Base-by-base conservation (phyloP, 2,888 invertebrate species). In the Sinhomidia bicolor region DNA sequence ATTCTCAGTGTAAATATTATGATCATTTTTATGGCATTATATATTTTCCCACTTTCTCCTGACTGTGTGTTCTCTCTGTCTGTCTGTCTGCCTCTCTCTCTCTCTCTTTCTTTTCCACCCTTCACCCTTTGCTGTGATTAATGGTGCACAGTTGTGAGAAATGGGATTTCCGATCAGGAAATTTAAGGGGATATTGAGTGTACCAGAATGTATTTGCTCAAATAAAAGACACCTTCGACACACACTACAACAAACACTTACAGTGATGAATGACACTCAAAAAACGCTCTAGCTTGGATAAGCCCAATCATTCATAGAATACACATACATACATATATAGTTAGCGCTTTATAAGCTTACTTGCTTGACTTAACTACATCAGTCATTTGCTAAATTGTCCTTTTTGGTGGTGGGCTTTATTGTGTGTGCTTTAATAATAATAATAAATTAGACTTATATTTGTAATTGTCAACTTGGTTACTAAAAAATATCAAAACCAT, bases 91-190 rank as follows among this genome's bases (percentile, higher is more conserved):
- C n/a, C n/a, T 62, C 26, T 47, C 47, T 44, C 71, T 65, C 32
- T 9, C 23, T 51, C 76, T 44, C 44, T 47, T 26, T 71, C 44
- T 41, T 17, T 54, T 23, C 57, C 51, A 68, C 23, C 68, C 71
- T 71, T 68, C 65, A 47, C 29, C 47, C 65, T 51, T 20, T 71
- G 82, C 7, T 23, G 51, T 85, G 85, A 85, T 85, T 85, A 85
- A 85, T 85, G 85, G 79, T 62, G 36, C 60, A 29, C 68, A 79
- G 65, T 85, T 85, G 85, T 85, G 79, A 85, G 68, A 68, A 85
- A 85, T 79, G 79, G 79, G 79, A 85, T 85, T 85, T 85, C 85
- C 85, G 68, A 85, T 85, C 79, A 54, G 79, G 57, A 79, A 85
- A 85, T 85, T 68, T 54, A 65, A 54, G 79, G 57, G 79, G 79